phyloP scores from a whole-genome alignment of 2,797 vertebrate genomes.

The Florisuga fusca region DNA sequence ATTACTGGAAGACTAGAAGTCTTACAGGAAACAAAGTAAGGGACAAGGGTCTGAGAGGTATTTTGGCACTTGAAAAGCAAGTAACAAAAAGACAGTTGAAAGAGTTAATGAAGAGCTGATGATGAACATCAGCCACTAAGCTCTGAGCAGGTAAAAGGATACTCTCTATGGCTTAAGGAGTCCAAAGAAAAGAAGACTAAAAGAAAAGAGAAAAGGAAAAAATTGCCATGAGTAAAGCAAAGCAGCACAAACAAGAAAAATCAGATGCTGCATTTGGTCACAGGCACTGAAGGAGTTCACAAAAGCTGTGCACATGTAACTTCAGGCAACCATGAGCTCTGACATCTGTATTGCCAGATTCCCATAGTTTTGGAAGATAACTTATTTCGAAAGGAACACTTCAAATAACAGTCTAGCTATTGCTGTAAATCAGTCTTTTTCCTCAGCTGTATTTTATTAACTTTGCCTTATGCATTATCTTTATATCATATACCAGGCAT shows the following conservation, averaged over 20 bases:
- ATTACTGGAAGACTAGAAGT: not conserved
- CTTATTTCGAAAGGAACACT: constrained; percentile 34
- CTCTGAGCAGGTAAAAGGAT: not conserved
- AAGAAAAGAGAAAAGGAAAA: not conserved
- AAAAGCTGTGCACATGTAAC: not conserved
- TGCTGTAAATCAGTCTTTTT: constrained; percentile 47
- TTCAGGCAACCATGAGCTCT: not conserved
- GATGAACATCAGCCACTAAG: not conserved
- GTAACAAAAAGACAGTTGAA: not conserved
- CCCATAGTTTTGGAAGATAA: constrained; percentile 28
- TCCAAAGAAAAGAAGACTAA: not conserved
- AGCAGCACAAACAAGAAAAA: not conserved
- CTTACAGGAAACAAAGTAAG: not conserved
- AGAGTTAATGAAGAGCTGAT: not conserved
- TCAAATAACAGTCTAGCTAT: constrained; percentile 44
- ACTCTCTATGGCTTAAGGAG: not conserved
- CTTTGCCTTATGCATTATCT: not conserved
- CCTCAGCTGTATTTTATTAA: constrained; percentile 4
- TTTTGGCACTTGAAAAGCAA: not conserved
- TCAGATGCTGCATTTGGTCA: constrained; percentile 17
- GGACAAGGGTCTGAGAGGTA: not conserved
- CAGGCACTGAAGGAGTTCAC: not conserved
- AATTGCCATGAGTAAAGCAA: not conserved
- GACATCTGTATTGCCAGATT: constrained; percentile 42
- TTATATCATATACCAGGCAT: not conserved